Percentiles rank a stretch among this genome's conserved stretches.
phyloP scores from a whole-genome alignment of 53 echinoderm and acorn worm species.

The Holothuria leucospilota region DNA sequence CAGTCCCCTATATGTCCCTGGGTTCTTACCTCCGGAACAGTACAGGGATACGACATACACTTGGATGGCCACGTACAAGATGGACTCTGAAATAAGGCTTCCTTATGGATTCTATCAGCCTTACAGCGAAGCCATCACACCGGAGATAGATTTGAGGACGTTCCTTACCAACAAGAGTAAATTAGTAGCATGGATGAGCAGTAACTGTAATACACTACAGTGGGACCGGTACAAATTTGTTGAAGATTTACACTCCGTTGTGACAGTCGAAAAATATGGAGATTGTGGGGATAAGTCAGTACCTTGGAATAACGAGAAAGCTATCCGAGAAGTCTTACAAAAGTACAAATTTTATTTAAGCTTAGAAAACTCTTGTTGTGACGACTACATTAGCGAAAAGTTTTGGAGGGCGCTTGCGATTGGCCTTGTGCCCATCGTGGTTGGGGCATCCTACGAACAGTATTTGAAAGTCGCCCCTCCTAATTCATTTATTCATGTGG shows the following conservation, averaged over 20 bases:
- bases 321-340: neutral
- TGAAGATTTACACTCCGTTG: neutral
- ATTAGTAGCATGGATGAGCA: constrained; percentile 13
- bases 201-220: constrained; percentile 25
- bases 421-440: constrained; percentile 18
- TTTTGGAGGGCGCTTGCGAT: constrained; percentile 29
- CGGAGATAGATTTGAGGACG: constrained; percentile 2
- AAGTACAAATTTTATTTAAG: constrained; percentile 39
- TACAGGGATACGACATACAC: no score
- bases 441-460: constrained; percentile 31
- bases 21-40: no score
- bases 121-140: neutral
- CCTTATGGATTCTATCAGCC: no score
- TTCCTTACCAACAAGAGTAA: neutral
- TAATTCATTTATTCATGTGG: constrained; percentile 32
- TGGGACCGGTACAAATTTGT: constrained; percentile 22
- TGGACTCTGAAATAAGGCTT: no score
- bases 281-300: neutral
- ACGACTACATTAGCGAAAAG: constrained; percentile 36
- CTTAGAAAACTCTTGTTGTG: constrained; percentile 38
- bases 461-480: constrained; percentile 10
- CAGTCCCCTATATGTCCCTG: no score
- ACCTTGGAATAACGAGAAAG: constrained; percentile 24
- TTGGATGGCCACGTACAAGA: no score
- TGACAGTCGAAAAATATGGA: constrained; percentile 12